Conservation (phyloP, 2,797 vertebrate species). For the Poeciliopsis paucimaculata region DNA sequence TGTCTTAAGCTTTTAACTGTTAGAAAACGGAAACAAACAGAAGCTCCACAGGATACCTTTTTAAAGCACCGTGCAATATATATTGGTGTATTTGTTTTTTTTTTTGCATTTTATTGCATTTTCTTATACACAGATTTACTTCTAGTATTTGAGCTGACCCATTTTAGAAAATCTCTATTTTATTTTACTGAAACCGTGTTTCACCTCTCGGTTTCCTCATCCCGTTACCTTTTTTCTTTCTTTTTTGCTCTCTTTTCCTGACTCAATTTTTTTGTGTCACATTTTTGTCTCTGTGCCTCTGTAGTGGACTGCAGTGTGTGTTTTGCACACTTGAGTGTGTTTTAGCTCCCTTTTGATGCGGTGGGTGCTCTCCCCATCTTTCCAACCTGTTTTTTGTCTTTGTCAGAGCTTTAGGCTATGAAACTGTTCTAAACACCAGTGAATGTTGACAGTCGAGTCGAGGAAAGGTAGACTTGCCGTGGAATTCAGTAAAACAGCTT, state of each 20-base stretch:
- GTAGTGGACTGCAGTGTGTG: slow-evolving; percentile 20
- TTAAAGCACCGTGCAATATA: not conserved
- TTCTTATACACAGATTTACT: not conserved
- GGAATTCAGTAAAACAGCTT: slow-evolving; percentile 49
- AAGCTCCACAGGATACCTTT: not conserved
- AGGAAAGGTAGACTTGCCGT: slow-evolving; percentile 18
- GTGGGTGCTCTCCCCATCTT: slow-evolving; percentile 47
- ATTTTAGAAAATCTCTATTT: slow-evolving; percentile 41
- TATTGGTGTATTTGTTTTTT: slow-evolving; percentile 27
- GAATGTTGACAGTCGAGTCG: slow-evolving; percentile 28
- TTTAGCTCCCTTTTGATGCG: slow-evolving; percentile 33
- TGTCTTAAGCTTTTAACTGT: not conserved
- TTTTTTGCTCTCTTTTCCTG: slow-evolving; percentile 3
- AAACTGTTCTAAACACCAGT: slow-evolving; percentile 57
- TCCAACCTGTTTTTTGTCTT: slow-evolving; percentile 39
- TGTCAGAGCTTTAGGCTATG: slow-evolving; percentile 53
- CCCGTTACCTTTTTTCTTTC: slow-evolving; percentile 14
- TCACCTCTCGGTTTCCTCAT: not conserved
- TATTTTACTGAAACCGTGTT: not conserved
- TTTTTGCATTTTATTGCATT: not conserved
- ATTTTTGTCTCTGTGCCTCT: slow-evolving; percentile 16
- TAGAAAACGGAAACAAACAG: not conserved
- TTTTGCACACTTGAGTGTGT: not conserved
- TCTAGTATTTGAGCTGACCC: slow-evolving; percentile 43
- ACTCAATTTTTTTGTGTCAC: slow-evolving; percentile 38